Conservation (phyloP, 2,888 invertebrate genomes). For the Zhengitettix transpicula region DNA sequence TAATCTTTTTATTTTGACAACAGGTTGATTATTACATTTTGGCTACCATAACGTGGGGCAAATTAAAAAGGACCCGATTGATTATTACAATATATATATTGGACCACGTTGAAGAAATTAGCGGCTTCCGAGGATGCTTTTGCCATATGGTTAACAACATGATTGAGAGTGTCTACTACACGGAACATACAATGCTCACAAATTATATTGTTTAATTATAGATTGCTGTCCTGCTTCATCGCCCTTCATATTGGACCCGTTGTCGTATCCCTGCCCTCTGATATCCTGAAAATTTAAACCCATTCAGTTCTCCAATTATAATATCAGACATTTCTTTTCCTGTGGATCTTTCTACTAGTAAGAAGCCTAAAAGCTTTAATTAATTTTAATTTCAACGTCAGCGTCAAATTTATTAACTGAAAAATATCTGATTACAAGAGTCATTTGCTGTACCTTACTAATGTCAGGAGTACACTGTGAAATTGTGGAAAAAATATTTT, state of each 20-base stretch:
- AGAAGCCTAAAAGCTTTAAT: not conserved
- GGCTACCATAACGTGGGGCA: too few species aligned
- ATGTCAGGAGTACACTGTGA: not conserved
- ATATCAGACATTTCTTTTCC: too few species aligned
- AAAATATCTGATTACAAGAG: not conserved
- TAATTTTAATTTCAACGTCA: not conserved
- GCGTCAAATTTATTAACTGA: not conserved
- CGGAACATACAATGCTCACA: not conserved
- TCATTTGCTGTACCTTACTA: not conserved
- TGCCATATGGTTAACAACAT: not conserved
- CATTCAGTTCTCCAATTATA: slow-evolving; percentile 13
- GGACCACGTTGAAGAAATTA: not conserved
- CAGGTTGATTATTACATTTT: too few species aligned
- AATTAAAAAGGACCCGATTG: too few species aligned
- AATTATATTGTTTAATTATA: not conserved
- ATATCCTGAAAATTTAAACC: slow-evolving; percentile 8
- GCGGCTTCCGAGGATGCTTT: not conserved
- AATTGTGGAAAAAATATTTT: not conserved
- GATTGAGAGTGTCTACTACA: not conserved
- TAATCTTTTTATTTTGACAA: too few species aligned
- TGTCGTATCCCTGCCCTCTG: too few species aligned
- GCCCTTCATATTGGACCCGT: too few species aligned
- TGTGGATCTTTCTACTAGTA: not conserved
- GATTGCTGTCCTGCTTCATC: not conserved
- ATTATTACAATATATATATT: too few species aligned